Percentiles rank a stretch among this genome's conserved stretches.
Conservation (phyloP, 2,888 invertebrate genomes). For the Drosophila dives region DNA sequence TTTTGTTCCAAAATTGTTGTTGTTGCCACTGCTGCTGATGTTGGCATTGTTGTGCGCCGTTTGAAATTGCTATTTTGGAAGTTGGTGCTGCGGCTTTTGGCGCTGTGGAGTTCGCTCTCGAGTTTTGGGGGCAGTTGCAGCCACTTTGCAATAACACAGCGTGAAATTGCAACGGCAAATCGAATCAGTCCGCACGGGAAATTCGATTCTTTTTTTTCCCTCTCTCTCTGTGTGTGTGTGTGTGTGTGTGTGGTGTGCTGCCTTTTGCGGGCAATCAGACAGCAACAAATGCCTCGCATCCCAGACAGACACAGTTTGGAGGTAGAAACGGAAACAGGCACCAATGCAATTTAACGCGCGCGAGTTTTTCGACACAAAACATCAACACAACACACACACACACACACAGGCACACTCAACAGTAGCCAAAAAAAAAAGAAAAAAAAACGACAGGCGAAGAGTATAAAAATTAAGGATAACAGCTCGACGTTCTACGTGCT, state of each 20-base stretch:
- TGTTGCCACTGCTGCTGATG: conserved; percentile 23
- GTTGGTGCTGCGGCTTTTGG: conserved; percentile 40
- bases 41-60: conserved; percentile 38
- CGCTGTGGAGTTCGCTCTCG: conserved; percentile 16
- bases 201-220: conserved; percentile 80
- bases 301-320: conserved; percentile 24
- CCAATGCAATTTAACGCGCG: conserved; percentile 62
- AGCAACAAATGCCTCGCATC: conserved; percentile 68
- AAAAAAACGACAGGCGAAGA: not conserved
- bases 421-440: conserved; percentile 11
- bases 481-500: conserved; percentile 29
- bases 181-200: conserved; percentile 84
- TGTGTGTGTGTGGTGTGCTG: conserved; percentile 21
- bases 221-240: conserved; percentile 8
- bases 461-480: conserved; percentile 33
- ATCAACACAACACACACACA: conserved; percentile 7
- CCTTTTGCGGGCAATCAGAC: conserved; percentile 80
- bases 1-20: conserved; percentile 7
- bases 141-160: conserved; percentile 83
- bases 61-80: conserved; percentile 59
- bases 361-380: conserved; percentile 49
- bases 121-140: conserved; percentile 68
- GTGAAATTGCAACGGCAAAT: conserved; percentile 85
- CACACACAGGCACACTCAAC: conserved; percentile 8
- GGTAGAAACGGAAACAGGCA: conserved; percentile 21